Conservation (phyloP, 2,888 invertebrate genomes). For the Melanchra persicariae region DNA sequence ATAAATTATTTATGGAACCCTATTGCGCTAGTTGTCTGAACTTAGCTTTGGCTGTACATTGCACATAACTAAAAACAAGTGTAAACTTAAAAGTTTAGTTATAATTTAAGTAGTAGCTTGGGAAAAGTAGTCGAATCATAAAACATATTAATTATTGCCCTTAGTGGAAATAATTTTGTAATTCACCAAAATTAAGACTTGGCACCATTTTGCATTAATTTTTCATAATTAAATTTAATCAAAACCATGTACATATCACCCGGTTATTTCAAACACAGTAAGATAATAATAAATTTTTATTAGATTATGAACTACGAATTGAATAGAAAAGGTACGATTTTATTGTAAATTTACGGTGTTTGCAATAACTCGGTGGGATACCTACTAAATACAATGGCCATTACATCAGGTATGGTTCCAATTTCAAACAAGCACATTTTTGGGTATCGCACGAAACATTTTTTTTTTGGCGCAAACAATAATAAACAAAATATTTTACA, state of each 20-base stretch:
- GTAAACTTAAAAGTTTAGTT: conserved; percentile 16
- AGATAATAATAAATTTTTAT: too few species aligned
- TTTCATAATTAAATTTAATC: not conserved
- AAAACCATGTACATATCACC: not conserved
- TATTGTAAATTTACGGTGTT: too few species aligned
- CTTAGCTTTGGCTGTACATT: not conserved
- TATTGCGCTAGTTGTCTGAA: not conserved
- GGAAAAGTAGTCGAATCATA: not conserved
- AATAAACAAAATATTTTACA: conserved; percentile 65
- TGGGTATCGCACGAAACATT: conserved; percentile 30
- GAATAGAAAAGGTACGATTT: too few species aligned
- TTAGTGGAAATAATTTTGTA: not conserved
- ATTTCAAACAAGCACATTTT: conserved; percentile 22
- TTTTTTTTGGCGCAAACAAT: conserved; percentile 37
- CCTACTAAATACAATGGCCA: too few species aligned
- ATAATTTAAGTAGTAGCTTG: not conserved
- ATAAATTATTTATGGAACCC: not conserved
- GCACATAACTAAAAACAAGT: conserved; percentile 15
- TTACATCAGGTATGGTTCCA: too few species aligned
- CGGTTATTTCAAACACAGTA: too few species aligned
- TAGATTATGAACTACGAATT: too few species aligned
- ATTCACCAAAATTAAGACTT: conserved; percentile 19
- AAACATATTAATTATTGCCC: not conserved
- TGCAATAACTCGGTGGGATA: too few species aligned
- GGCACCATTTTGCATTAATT: conserved; percentile 13